Conservation (phyloP, 2,797 vertebrate genomes). For the Enteromius anoplus region DNA sequence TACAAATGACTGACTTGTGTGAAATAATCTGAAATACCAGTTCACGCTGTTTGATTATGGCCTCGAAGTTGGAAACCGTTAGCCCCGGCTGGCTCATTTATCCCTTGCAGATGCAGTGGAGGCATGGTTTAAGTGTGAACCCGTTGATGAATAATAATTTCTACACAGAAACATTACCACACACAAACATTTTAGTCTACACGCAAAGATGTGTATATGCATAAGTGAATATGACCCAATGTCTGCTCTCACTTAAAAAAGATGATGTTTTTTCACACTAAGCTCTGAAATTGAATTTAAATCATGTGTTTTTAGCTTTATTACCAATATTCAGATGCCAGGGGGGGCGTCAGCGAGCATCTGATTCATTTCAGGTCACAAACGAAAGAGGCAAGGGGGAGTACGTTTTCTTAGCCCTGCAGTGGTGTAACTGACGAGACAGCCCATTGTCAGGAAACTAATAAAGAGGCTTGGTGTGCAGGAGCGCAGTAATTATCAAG, state of each 20-base stretch:
- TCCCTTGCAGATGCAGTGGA: too few relatives aligned
- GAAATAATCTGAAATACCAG: too few relatives aligned
- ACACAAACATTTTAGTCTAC: neutral
- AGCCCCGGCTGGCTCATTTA: too few relatives aligned
- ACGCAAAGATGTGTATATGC: neutral
- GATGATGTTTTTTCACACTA: neutral
- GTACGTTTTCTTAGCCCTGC: conserved; percentile 37
- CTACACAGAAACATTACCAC: neutral
- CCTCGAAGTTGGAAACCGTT: too few relatives aligned
- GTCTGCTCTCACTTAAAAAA: neutral
- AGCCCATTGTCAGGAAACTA: conserved; percentile 74
- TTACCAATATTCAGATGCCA: conserved; percentile 4
- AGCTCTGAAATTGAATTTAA: neutral
- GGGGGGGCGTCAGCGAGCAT: neutral
- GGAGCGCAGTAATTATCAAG: conserved; percentile 76
- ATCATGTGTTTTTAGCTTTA: conserved; percentile 7
- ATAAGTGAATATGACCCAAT: neutral
- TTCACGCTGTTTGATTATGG: too few relatives aligned
- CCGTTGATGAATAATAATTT: neutral
- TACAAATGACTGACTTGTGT: too few relatives aligned
- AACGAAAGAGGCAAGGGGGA: conserved; percentile 17
- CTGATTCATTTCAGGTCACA: conserved; percentile 4
- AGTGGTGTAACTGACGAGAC: conserved; percentile 50
- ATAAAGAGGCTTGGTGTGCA: conserved; percentile 73
- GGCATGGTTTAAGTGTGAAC: neutral